These are phyloP conservation scores for Drosophila ananassae DNA, from an alignment of 1,140 invertebrate genomes.

Conservation along the genomic window DNA sequence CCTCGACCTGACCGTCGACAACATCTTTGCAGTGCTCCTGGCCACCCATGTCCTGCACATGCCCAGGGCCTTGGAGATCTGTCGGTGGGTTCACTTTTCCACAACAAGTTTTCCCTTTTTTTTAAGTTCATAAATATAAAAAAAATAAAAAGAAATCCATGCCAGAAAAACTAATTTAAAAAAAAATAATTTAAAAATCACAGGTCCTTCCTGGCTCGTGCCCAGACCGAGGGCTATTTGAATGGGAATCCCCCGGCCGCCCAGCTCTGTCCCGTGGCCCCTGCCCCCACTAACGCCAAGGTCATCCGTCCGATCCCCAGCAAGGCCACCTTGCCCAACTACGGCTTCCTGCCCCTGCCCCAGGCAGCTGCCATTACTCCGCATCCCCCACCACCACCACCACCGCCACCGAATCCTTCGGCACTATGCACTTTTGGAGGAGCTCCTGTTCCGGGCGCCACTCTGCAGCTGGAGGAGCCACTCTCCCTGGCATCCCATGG, in stretches of 20 bases:
- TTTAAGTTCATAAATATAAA: neutral
- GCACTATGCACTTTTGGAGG: constrained; percentile 4
- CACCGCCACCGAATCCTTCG: neutral
- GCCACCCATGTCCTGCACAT: constrained; percentile 91
- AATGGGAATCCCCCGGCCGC: constrained; percentile 44
- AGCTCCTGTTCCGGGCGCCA: too few species aligned
- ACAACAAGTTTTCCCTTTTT: neutral
- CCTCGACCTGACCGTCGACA: constrained; percentile 88
- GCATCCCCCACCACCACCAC: constrained; percentile 1
- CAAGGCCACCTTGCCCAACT: constrained; percentile 76
- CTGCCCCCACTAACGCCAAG: constrained; percentile 39
- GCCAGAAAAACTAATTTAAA: neutral
- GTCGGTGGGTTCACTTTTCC: constrained; percentile 80
- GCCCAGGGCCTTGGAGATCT: constrained; percentile 89
- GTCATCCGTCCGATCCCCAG: constrained; percentile 80
- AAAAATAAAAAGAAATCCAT: neutral
- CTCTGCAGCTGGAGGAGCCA: neutral
- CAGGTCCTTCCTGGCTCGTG: constrained; percentile 84
- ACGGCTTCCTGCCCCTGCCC: constrained; percentile 61
- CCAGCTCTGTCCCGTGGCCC: constrained; percentile 20
- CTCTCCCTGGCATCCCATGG: neutral
- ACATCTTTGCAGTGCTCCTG: constrained; percentile 90
- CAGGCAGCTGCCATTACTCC: constrained; percentile 4
- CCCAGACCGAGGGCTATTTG: constrained; percentile 80
- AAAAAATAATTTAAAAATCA: neutral